phyloP scores from a whole-genome alignment of 2,797 vertebrate species.

The Pangasius mekongensis region DNA sequence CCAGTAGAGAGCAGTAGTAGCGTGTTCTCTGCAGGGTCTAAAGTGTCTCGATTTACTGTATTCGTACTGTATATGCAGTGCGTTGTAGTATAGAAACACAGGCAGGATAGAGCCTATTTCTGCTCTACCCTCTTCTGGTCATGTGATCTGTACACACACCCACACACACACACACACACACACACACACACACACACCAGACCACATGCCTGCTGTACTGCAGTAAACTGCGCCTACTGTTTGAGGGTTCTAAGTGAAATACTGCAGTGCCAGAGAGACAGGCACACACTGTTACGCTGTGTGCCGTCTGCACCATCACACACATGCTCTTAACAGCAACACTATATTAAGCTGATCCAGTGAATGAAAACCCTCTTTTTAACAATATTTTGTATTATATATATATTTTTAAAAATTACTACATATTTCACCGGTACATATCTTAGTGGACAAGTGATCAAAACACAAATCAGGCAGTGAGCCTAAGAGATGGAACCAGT shows the following conservation, averaged over 20 bases:
- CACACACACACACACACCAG: not conserved
- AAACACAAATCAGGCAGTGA: not conserved
- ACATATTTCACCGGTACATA: no score
- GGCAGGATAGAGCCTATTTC: slow-evolving; percentile 31
- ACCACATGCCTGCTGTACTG: slow-evolving; percentile 34
- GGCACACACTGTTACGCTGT: not conserved
- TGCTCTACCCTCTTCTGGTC: slow-evolving; percentile 33
- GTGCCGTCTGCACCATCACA: not conserved
- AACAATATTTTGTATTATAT: not conserved
- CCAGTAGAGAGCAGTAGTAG: slow-evolving; percentile 74
- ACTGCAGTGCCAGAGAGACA: slow-evolving; percentile 15
- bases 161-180: not conserved
- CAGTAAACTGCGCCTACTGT: slow-evolving; percentile 24
- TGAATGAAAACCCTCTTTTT: not conserved
- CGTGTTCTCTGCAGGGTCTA: not conserved
- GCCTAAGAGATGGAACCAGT: not conserved
- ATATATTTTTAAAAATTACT: no score
- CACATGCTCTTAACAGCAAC: not conserved
- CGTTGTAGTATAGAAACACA: slow-evolving; percentile 9
- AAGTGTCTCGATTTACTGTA: not conserved
- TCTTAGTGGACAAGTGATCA: not conserved
- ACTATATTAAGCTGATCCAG: no score
- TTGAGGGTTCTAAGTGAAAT: slow-evolving; percentile 28
- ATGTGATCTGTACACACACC: slow-evolving; percentile 30
- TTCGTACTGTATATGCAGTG: not conserved